Conservation (phyloP, 2,113 vertebrate species). For the Xiphias gladius region DNA sequence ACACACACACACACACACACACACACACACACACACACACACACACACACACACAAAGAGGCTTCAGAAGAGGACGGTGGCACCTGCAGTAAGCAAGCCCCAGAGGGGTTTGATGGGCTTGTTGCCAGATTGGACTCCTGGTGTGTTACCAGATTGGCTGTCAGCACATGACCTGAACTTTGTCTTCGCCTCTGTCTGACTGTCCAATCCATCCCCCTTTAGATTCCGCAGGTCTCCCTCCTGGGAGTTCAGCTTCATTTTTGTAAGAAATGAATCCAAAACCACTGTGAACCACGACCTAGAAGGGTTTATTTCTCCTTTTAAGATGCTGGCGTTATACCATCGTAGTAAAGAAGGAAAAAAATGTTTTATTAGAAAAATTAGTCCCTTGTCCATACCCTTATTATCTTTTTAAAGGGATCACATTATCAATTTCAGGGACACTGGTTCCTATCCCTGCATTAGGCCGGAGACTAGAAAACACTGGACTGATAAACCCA, state of each 20-base stretch:
- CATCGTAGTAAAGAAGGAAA: not conserved
- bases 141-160: conserved; percentile 71
- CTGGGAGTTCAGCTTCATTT: conserved; percentile 9
- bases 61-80: conserved; percentile 18
- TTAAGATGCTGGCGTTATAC: not conserved
- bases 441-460: not conserved
- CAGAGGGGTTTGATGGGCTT: conserved; percentile 59
- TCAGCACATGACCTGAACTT: conserved; percentile 63
- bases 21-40: not conserved
- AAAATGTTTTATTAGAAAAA: conserved; percentile 1
- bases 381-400: not conserved
- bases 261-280: conserved; percentile 2
- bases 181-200: conserved; percentile 35
- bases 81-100: conserved; percentile 58
- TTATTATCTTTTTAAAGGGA: not conserved
- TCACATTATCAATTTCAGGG: not conserved
- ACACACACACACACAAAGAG: conserved; percentile 1
- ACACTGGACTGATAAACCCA: not conserved
- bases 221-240: conserved; percentile 22
- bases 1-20: not conserved
- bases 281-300: not conserved
- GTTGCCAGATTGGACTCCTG: conserved; percentile 63
- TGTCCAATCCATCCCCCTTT: conserved; percentile 10
- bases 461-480: not conserved
- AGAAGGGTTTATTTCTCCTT: not conserved